phyloP scores from a whole-genome alignment of 2,113 vertebrate species.

The Pterocles burchelli region DNA sequence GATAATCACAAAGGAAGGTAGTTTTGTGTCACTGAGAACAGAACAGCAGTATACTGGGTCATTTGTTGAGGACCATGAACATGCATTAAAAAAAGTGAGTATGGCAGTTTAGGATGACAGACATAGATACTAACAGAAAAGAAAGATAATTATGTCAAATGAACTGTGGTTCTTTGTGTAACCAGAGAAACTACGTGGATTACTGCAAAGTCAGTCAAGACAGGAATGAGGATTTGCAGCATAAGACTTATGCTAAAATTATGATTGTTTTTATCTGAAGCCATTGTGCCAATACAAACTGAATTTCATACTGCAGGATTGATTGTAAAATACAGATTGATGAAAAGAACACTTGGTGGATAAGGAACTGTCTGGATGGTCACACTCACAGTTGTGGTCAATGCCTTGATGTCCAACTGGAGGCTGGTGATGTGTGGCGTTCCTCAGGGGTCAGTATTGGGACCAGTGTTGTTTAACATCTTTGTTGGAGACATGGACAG shows the following conservation, averaged over 20 bases:
- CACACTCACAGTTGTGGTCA: too few species aligned
- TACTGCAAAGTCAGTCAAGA: background rate
- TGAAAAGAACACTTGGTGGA: too few species aligned
- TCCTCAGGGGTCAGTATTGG: too few species aligned
- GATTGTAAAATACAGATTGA: background rate
- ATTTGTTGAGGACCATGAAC: accelerated
- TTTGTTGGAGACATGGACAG: too few species aligned
- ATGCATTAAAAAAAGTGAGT: background rate
- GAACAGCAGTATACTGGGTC: background rate
- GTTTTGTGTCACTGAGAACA: background rate
- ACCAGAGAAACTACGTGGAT: background rate
- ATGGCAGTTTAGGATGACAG: background rate
- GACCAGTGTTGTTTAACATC: too few species aligned
- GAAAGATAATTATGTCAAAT: background rate
- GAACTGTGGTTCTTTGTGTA: background rate
- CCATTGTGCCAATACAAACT: background rate
- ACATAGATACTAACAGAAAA: background rate
- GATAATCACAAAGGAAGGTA: background rate
- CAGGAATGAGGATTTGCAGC: background rate
- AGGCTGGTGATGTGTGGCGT: too few species aligned
- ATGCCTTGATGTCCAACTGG: too few species aligned
- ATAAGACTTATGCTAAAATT: background rate
- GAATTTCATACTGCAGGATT: background rate
- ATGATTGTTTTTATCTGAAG: background rate
- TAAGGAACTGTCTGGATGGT: too few species aligned